phyloP scores from a whole-genome alignment of 1,140 invertebrate species.

The Aphaenogaster ashmeadi region DNA sequence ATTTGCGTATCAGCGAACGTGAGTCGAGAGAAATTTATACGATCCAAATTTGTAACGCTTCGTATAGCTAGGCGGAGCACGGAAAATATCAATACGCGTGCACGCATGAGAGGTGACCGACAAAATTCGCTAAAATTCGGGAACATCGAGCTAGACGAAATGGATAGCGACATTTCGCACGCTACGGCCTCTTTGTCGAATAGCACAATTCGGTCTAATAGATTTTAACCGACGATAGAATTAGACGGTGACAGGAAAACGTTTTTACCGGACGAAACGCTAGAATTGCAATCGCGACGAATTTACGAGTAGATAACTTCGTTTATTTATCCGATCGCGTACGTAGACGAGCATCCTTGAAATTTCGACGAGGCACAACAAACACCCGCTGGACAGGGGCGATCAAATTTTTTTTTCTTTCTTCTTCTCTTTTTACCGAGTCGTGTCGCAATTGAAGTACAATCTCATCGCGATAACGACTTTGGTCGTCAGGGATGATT shows the following conservation, averaged over 20 bases:
- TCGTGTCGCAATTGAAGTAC: constrained; percentile 38
- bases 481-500: constrained; percentile 38
- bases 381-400: constrained; percentile 14
- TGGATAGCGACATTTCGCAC: constrained; percentile 14
- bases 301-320: constrained; percentile 42
- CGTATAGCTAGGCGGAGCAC: not conserved
- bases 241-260: constrained; percentile 43
- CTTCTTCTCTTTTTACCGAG: not conserved
- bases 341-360: constrained; percentile 36
- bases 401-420: constrained; percentile 27
- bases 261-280: not conserved
- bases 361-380: constrained; percentile 40
- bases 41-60: constrained; percentile 46
- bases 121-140: constrained; percentile 53
- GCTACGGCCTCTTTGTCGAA: constrained; percentile 29
- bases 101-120: constrained; percentile 18
- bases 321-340: constrained; percentile 45
- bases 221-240: constrained; percentile 42
- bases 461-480: constrained; percentile 51
- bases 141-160: constrained; percentile 21
- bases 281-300: constrained; percentile 25
- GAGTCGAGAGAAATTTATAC: constrained; percentile 40
- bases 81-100: constrained; percentile 40
- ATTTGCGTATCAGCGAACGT: constrained; percentile 41
- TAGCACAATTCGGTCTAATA: constrained; percentile 39